A percentile compares a stretch with the other conserved stretches of the same genome.
Conservation (phyloP, 2,888 invertebrate genomes). For the Bellardia bayeri region DNA sequence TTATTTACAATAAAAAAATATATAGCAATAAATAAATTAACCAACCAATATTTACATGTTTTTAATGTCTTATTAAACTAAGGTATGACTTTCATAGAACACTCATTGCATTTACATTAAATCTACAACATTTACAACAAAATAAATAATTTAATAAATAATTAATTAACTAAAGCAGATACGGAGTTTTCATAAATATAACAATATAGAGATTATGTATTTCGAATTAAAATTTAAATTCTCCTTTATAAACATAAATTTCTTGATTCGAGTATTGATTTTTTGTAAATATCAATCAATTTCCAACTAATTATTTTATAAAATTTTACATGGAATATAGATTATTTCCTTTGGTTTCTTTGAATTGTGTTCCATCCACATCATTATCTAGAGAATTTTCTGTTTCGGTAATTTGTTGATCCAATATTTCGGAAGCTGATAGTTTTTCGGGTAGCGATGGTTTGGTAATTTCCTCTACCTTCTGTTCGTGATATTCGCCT, state of each 20-base stretch:
- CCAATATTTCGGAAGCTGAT: conserved; percentile 62
- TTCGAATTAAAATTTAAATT: neutral
- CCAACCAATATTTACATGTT: conserved; percentile 64
- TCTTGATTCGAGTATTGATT: neutral
- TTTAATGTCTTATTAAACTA: conserved; percentile 63
- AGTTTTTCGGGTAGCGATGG: conserved; percentile 44
- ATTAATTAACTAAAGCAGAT: conserved; percentile 58
- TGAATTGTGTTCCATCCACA: conserved; percentile 39
- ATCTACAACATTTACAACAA: conserved; percentile 72
- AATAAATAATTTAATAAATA: conserved; percentile 70
- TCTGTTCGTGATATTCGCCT: conserved; percentile 81
- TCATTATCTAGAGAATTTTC: conserved; percentile 48
- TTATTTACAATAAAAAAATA: conserved; percentile 73
- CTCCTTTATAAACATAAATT: neutral
- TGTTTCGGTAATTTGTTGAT: conserved; percentile 49
- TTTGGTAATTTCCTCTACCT: conserved; percentile 76
- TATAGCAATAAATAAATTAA: conserved; percentile 58
- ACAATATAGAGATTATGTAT: conserved; percentile 17
- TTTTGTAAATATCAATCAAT: neutral
- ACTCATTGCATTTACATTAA: conserved; percentile 76
- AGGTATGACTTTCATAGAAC: conserved; percentile 82
- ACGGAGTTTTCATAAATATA: conserved; percentile 24
- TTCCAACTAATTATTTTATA: neutral
- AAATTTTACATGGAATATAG: conserved; percentile 63
- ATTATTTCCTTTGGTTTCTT: conserved; percentile 30